These are phyloP conservation scores for Lissocephala sabroskyi DNA, from an alignment of 2,888 invertebrate species.

Conservation along the genomic window DNA sequence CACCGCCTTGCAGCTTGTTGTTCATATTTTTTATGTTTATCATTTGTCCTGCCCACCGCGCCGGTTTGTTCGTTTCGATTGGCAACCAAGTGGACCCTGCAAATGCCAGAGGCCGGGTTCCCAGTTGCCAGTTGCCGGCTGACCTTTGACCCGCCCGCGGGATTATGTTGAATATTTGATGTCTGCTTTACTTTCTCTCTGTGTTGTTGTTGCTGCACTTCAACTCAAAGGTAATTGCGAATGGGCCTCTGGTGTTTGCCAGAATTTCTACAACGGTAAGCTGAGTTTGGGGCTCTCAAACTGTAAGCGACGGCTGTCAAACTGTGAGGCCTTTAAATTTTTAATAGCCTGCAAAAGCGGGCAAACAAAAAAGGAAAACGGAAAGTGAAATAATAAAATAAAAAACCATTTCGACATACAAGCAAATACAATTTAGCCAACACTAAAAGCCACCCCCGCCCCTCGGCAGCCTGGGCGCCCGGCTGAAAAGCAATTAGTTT, in stretches of 20 bases:
- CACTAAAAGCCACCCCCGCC: conserved; percentile 28
- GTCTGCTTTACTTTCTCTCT: conserved; percentile 10
- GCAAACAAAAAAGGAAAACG: conserved; percentile 7
- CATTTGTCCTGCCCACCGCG: too few relatives aligned
- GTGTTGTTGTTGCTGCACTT: conserved; percentile 8
- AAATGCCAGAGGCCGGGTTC: too few relatives aligned
- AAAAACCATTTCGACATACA: conserved; percentile 35
- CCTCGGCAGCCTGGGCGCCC: conserved; percentile 43
- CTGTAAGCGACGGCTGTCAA: conserved; percentile 14
- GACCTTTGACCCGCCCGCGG: conserved; percentile 14
- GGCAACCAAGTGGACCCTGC: too few relatives aligned
- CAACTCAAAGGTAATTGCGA: conserved; percentile 41
- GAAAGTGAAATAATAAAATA: too few relatives aligned
- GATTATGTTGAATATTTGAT: conserved; percentile 37
- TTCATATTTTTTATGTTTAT: too few relatives aligned
- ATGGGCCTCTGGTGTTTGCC: conserved; percentile 9
- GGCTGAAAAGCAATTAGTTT: conserved; percentile 64
- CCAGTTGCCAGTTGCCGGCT: too few relatives aligned
- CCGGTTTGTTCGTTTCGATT: too few relatives aligned
- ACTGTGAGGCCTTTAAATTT: conserved; percentile 27
- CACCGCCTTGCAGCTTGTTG: too few relatives aligned
- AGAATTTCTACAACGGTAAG: neutral
- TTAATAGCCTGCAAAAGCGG: conserved; percentile 27
- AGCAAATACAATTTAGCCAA: conserved; percentile 52
- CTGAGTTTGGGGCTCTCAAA: neutral